Base-by-base conservation (phyloP, 2,797 vertebrate genomes). In the Crypturellus tataupa region DNA sequence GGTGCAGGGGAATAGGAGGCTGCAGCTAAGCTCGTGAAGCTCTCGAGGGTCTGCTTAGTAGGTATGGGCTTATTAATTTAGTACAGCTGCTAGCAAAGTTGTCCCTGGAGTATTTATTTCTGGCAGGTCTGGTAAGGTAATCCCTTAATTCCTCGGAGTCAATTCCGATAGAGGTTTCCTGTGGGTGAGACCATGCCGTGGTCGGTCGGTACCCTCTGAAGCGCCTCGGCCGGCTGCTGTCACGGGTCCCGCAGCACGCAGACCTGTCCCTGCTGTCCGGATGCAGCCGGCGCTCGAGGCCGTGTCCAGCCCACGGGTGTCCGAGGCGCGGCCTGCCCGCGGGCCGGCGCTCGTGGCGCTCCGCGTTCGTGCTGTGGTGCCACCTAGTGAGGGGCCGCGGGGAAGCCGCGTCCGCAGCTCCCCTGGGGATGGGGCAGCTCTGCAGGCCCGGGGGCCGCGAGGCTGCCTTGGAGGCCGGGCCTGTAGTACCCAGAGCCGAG, bases 131-230 rank as follows among this genome's bases (percentile, higher is more conserved):
- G 82, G 72, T 53, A 62, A 80, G 87, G 35, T 85, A 95, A 91
- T 96, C 89, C 60, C 55, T 92, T 96, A 96, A 95, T 92, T 95
- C 91, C 79, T 53, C 51, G 35, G 71, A 80, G 60, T 96, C 79
- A 93, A 67, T 70, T 79, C 76, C 85, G 75, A 59, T 92, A 60
- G 73, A 79, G 89, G 80, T 90, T 93, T 95, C n/a, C 44, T 37
- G 53, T 1, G 1, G 23, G 15, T 25, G 79, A 39, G 63, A 47
- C 49, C 9, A 2, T 9, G 18, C 40, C 60, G 59, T 81, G 67
- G 85, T 86, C 49, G 46, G 64, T 47, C 37, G 37, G 37, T 39
- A 3, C 27, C 29, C 17, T 27, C 25, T 3, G 25, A 19, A 31
- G 31, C 18, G 53, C 13, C 29, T n/a, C 18, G 29, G 11, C 29